These are phyloP conservation scores for Yponomeuta cagnagella DNA, from an alignment of 2,888 invertebrate genomes.

Conservation along the genomic window DNA sequence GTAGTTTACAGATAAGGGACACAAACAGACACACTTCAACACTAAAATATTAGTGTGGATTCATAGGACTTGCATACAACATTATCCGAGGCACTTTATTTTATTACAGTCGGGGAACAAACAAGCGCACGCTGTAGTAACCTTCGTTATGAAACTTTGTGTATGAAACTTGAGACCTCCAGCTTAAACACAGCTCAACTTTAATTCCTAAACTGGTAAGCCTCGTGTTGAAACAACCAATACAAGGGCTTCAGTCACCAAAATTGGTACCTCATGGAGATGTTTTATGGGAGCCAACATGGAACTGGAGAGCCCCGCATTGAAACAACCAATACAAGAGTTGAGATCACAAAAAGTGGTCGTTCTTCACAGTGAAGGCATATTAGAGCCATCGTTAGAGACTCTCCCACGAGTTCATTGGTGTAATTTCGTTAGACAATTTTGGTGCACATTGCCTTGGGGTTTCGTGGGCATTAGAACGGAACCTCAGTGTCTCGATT, in stretches of 20 bases:
- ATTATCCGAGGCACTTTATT: neutral
- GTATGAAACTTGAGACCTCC: neutral
- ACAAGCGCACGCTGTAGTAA: neutral
- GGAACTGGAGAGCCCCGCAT: neutral
- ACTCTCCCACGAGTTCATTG: constrained; percentile 7
- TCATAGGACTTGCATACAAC: neutral
- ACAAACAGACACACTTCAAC: neutral
- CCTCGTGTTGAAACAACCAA: neutral
- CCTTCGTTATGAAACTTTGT: neutral
- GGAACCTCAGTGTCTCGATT: neutral
- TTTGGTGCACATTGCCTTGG: constrained; percentile 2
- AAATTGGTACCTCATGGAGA: neutral
- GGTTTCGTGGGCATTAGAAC: neutral
- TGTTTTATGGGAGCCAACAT: too few relatives aligned
- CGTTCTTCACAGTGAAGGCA: neutral
- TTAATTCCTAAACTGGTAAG: neutral
- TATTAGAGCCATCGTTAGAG: constrained; percentile 8
- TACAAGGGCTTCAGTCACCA: neutral
- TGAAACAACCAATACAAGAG: neutral
- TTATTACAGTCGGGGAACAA: neutral
- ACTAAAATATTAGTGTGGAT: neutral
- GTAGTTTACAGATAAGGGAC: neutral
- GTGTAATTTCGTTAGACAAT: constrained; percentile 4
- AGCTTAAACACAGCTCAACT: neutral
- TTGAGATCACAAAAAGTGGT: neutral